These are phyloP conservation scores for Zophobas atratus DNA, from an alignment of 1,140 invertebrate species.

Conservation along the genomic window DNA sequence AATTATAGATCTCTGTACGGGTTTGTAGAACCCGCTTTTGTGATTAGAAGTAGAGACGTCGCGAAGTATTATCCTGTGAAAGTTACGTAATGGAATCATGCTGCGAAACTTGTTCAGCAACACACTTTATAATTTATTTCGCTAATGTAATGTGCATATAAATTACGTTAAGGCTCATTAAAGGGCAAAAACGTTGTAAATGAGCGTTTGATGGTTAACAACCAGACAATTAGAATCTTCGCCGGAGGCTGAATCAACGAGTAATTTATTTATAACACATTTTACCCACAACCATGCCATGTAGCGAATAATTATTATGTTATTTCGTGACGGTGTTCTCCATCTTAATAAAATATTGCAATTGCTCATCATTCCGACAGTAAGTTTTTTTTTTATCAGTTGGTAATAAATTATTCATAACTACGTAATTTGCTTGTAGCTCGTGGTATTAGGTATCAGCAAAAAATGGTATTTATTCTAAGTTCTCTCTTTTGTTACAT, in stretches of 20 bases:
- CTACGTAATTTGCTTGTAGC: no score
- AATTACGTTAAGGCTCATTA: slow-evolving; percentile 4
- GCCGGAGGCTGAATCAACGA: background rate
- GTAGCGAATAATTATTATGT: background rate
- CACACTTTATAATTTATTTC: slow-evolving; percentile 8
- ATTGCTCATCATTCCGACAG: no score
- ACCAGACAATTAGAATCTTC: background rate
- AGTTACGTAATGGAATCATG: slow-evolving; percentile 5
- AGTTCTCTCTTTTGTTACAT: no score
- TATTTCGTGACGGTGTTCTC: background rate
- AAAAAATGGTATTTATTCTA: no score
- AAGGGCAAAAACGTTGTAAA: slow-evolving; percentile 14
- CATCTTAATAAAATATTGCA: no score
- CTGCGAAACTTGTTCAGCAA: background rate
- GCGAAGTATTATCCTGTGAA: background rate
- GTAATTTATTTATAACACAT: background rate
- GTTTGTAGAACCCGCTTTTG: background rate
- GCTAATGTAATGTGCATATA: slow-evolving; percentile 11
- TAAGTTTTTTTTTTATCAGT: no score
- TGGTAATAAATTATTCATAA: no score
- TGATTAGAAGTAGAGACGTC: slow-evolving; percentile 4
- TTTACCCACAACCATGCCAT: background rate
- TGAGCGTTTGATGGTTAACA: background rate
- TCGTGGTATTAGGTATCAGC: no score
- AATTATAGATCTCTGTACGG: background rate